Evolutionary conservation across 1,140 invertebrate species (phyloP).

Genomic region (Hormaphis cornu): DNA sequence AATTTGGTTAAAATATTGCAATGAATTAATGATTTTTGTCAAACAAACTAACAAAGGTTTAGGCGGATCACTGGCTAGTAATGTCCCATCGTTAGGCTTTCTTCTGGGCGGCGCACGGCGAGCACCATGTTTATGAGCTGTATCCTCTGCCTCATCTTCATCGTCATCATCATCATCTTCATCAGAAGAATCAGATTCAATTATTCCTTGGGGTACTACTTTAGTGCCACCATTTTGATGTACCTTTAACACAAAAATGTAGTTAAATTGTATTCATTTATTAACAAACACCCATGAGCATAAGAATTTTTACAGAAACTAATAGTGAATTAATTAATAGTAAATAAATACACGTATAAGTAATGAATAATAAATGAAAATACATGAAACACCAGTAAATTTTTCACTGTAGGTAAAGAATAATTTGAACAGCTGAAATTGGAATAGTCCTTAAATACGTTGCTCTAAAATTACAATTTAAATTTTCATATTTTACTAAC

Average conservation of each 20-base stretch:
- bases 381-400: too few relatives aligned
- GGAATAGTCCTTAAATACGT: too few relatives aligned
- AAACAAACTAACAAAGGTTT: conserved; percentile 78
- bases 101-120: conserved; percentile 50
- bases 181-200: conserved; percentile 44
- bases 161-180: conserved; percentile 44
- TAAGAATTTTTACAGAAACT: too few relatives aligned
- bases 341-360: too few relatives aligned
- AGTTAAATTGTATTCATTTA: too few relatives aligned
- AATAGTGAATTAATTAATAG: too few relatives aligned
- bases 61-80: conserved; percentile 89
- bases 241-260: conserved; percentile 34
- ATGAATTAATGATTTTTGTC: too few relatives aligned
- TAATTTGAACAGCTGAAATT: too few relatives aligned
- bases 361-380: too few relatives aligned
- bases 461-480: background rate
- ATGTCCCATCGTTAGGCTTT: conserved; percentile 77
- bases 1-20: too few relatives aligned
- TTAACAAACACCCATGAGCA: too few relatives aligned
- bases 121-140: conserved; percentile 39
- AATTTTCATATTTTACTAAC: conserved; percentile 44
- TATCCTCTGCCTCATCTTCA: conserved; percentile 44
- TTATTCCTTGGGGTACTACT: conserved; percentile 23
- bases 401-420: too few relatives aligned
- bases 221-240: conserved; percentile 36